Base-by-base conservation (phyloP, 1,140 invertebrate genomes). In the Drosophila parvula region DNA sequence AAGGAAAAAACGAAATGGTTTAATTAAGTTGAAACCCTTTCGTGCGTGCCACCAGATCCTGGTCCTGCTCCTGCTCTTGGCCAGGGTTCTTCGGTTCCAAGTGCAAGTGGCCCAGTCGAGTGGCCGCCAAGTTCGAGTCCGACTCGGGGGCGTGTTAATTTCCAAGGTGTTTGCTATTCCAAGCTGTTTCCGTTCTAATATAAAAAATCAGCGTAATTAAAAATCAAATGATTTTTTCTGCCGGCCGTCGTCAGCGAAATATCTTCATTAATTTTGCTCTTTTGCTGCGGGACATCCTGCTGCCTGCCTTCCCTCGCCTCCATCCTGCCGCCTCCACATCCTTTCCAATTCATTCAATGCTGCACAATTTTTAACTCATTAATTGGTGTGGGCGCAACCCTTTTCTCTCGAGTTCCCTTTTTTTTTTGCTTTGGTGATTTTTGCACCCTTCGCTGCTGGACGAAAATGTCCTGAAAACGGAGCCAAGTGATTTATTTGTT, bases 21-120 rank as follows among this genome's bases (percentile, higher is more conserved):
- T 90, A 90, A 90, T 90, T 90, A 90, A 90, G 88, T 90, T 88
- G 88, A 90, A 90, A 90, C 83, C 89, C 89, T 89, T 90, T 90
- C 79, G 89, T 84, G 83, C 83, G 83, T 88, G 77, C 76, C 83
- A 57, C 43, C 45, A 57, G 45, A 63, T 44, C 58, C 76, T 79
- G 68, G 48, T 44, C 22, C 43, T 16, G 22, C 3, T 14, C 55
- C 28, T 9, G 28, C 5, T 50, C 34, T 41, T 44, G 16, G n/a
- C 9, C 14, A 44, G 2, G 22, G 34, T 59, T 55, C 63, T 61
- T 45, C 36, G 18, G 40, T 44, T 41, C 70, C 75, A 74, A 79
- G 76, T 75, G 47, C 65, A 78, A 83, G 80, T 79, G 70, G 67
- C 78, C 80, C 73, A 74, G 79, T 69, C 64, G 65, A 79, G 70